phyloP scores from a whole-genome alignment of 2,113 vertebrate species.

The Corythornis cristatus region DNA sequence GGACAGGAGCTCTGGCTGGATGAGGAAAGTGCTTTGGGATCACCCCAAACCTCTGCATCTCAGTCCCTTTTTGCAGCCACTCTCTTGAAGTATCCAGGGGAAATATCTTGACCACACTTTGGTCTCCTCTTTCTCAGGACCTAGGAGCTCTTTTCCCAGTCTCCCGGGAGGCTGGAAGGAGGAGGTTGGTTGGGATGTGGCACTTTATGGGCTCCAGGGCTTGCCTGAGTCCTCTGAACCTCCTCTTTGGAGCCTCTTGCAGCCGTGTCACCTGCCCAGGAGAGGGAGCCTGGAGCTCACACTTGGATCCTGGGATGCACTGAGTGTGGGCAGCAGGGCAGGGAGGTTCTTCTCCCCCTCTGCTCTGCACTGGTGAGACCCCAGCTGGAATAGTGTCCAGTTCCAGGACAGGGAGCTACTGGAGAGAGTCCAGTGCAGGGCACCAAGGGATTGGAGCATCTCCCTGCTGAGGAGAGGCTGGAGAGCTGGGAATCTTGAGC shows the following conservation, averaged over 20 bases:
- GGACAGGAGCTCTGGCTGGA: background rate
- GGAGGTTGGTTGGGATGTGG: background rate
- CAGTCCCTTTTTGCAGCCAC: background rate
- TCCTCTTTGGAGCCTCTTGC: background rate
- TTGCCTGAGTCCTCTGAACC: background rate
- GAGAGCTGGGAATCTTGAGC: no score
- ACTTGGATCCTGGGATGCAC: background rate
- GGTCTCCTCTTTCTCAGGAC: background rate
- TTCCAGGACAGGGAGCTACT: no score
- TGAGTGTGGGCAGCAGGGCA: no score
- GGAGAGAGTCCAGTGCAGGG: no score
- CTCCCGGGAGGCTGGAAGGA: background rate
- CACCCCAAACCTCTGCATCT: no score
- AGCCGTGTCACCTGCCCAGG: background rate
- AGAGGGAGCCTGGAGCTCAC: constrained; percentile 39
- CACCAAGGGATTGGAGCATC: no score
- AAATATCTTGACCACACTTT: accelerated
- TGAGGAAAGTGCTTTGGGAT: background rate
- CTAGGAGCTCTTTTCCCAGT: background rate
- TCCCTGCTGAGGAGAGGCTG: no score
- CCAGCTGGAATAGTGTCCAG: no score
- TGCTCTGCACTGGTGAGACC: no score
- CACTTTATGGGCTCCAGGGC: background rate
- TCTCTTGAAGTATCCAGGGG: background rate
- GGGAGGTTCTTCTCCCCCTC: no score